Evolutionary conservation across 2,113 vertebrate genomes (phyloP), one percentile per base, ranked within the genome.

Genomic region (Psilopogon haemacephalus): DNA sequence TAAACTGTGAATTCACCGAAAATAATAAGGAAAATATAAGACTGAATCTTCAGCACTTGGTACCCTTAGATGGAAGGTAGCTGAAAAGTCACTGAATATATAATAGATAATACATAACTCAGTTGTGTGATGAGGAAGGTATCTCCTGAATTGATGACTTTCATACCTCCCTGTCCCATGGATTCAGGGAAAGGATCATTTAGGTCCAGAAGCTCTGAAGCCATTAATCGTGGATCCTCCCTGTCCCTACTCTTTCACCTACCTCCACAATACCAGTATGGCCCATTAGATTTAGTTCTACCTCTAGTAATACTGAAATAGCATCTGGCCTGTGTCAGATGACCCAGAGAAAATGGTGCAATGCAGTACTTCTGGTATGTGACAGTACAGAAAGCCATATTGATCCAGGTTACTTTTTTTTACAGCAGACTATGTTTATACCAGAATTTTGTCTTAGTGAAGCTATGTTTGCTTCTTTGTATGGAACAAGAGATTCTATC

Each of bases 311-410:
- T 74, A 38, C 13, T 85, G 58, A 75, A 88, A 56, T 48, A 64
- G 74, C n/a, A 48, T 59, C 73, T 84, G 63, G 27, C 17, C 9
- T 40, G 17, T 40, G 35, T 73, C 54, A 76, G 86, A 44, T 74
- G 35, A 62, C 50, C 28, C 44, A 46, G 48, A 58, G 84, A 59
- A 90, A 94, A 46, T 84, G 92, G 72, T 93, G 86, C 92, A 93
- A 35, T 93, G 92, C 94, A 86, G 79, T 71, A 16, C 40, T 78
- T 50, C 52, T 93, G 79, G 30, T 72, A 11, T 94, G 59, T 88
- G 70, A 72, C n/a, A 73, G 64, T 56, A 70, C 52, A 68, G 67
- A 93, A 90, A 81, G 58, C 42, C 58, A 71, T 80, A 84, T 42
- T 88, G 76, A 85, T 88, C 76, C 72, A 58, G 64, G 84, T 75